A percentile compares a stretch with the other conserved stretches of the same genome.
phyloP scores from a whole-genome alignment of 2,888 invertebrate genomes.

The Napeogenes inachia region DNA sequence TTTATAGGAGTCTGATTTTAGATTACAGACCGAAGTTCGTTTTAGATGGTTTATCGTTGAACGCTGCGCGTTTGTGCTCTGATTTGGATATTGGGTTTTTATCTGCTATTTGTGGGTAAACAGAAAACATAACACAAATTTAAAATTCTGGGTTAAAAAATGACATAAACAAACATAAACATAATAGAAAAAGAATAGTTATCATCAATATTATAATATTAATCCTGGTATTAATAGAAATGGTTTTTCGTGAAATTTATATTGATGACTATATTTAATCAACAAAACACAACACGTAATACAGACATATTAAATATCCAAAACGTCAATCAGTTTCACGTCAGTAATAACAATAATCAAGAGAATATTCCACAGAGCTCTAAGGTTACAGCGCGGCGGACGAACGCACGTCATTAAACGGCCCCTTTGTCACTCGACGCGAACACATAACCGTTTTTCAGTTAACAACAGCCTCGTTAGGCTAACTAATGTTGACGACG shows the following conservation, averaged over 20 bases:
- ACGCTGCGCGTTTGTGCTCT: constrained; percentile 4
- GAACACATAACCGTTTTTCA: constrained; percentile 32
- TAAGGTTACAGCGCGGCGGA: constrained; percentile 35
- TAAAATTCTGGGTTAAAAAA: neutral
- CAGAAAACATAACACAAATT: neutral
- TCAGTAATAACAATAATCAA: constrained; percentile 34
- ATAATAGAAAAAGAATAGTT: too few species aligned
- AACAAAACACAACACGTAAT: too few species aligned
- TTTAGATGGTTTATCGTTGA: constrained; percentile 5
- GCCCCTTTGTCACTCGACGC: constrained; percentile 39
- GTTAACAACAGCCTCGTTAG: constrained; percentile 31
- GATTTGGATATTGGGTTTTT: neutral
- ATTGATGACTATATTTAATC: too few species aligned
- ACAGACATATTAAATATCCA: neutral
- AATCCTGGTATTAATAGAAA: neutral
- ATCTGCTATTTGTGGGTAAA: neutral
- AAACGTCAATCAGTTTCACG: constrained; percentile 25
- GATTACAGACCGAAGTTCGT: constrained; percentile 6
- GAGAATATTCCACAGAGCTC: constrained; percentile 33
- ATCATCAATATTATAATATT: too few species aligned
- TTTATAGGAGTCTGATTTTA: constrained; percentile 13
- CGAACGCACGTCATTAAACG: constrained; percentile 34
- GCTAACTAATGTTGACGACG: constrained; percentile 22
- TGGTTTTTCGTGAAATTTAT: neutral
- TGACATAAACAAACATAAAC: neutral